phyloP scores from a whole-genome alignment of 2,888 invertebrate genomes.

The Cyclophora punctaria region DNA sequence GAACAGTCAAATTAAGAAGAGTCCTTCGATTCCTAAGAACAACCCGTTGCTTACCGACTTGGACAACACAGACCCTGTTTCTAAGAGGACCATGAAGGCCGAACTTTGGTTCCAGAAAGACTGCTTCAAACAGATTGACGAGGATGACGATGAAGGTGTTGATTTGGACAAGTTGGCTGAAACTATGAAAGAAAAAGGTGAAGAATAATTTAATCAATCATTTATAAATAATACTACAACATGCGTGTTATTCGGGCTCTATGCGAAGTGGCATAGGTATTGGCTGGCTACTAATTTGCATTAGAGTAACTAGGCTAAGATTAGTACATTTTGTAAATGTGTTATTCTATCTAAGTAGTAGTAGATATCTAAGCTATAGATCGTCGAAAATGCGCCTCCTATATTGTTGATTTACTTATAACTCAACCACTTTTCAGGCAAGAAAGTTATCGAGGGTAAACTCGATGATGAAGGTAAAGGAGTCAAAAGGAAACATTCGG shows the following conservation, averaged over 20 bases:
- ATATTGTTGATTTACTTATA: too few species aligned
- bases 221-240: too few species aligned
- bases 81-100: conserved; percentile 84
- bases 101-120: conserved; percentile 93
- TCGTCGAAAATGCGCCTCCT: too few species aligned
- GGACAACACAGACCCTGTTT: conserved; percentile 83
- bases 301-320: too few species aligned
- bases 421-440: conserved; percentile 29
- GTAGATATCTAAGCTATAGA: too few species aligned
- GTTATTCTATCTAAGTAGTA: too few species aligned
- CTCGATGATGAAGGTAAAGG: conserved; percentile 16
- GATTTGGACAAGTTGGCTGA: conserved; percentile 88
- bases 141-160: conserved; percentile 90
- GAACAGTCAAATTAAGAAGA: conserved; percentile 42
- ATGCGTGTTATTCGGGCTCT: too few species aligned
- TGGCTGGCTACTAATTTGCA: too few species aligned
- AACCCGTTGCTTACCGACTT: conserved; percentile 88
- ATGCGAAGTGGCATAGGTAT: too few species aligned
- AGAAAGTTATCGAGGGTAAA: conserved; percentile 45
- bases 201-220: too few species aligned
- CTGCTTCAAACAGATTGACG: conserved; percentile 84
- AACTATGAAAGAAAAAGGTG: conserved; percentile 83
- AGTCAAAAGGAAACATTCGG: conserved; percentile 42
- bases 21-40: conserved; percentile 44
- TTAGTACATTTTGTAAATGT: too few species aligned